phyloP scores from a whole-genome alignment of 2,113 vertebrate species.

The Poeciliopsis prolifica region DNA sequence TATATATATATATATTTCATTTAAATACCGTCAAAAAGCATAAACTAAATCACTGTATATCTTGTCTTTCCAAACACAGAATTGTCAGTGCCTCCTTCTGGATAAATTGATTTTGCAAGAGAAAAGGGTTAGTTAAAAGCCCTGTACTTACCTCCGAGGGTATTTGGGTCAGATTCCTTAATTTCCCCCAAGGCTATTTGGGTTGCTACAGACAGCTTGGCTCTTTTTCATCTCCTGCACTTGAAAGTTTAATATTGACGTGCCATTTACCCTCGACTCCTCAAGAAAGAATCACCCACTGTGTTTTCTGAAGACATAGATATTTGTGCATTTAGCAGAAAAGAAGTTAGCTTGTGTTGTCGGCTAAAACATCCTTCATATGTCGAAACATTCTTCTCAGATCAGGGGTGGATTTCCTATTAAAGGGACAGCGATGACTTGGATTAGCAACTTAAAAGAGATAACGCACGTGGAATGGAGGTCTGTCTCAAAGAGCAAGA shows the following conservation, averaged over 20 bases:
- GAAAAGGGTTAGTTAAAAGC: conserved; percentile 13
- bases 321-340: neutral
- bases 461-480: no score
- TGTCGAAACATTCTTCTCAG: neutral
- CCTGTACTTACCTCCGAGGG: conserved; percentile 4
- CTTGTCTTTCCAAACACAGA: neutral
- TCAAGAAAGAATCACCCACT: conserved; percentile 2
- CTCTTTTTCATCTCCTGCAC: conserved; percentile 9
- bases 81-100: neutral
- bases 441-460: neutral
- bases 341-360: neutral
- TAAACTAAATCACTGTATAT: neutral
- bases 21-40: neutral
- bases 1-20: neutral
- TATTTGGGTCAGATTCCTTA: conserved; percentile 18
- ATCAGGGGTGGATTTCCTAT: neutral
- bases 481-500: no score
- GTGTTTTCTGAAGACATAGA: conserved; percentile 6
- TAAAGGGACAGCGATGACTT: neutral
- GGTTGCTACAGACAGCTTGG: conserved; percentile 10
- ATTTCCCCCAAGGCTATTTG: conserved; percentile 13
- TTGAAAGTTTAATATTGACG: conserved; percentile 30
- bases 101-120: conserved; percentile 14
- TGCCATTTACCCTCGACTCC: conserved; percentile 27
- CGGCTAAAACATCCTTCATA: neutral